phyloP scores from a whole-genome alignment of 1,140 invertebrate genomes.

The Gryon sp. region DNA sequence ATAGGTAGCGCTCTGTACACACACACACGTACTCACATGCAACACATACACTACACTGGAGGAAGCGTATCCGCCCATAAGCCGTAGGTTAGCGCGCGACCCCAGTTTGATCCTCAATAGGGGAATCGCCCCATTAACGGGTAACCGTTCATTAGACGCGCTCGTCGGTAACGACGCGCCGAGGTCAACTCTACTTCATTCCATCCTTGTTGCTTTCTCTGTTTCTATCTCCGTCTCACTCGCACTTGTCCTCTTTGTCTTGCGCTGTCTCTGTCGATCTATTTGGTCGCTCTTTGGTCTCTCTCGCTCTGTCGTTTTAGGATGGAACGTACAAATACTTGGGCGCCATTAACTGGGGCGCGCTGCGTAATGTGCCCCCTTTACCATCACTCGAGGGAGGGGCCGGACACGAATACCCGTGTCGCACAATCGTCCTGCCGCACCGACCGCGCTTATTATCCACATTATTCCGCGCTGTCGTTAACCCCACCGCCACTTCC shows the following conservation, averaged over 20 bases:
- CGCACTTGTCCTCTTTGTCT: too few relatives aligned
- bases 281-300: too few relatives aligned
- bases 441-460: conserved; percentile 61
- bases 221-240: too few relatives aligned
- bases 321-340: conserved; percentile 35
- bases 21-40: too few relatives aligned
- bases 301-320: conserved; percentile 44
- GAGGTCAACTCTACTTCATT: conserved; percentile 49
- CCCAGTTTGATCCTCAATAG: conserved; percentile 51
- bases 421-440: conserved; percentile 61
- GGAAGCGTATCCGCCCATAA: conserved; percentile 57
- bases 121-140: conserved; percentile 67
- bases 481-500: conserved; percentile 50
- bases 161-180: conserved; percentile 59
- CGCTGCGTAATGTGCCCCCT: conserved; percentile 39
- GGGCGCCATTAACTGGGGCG: conserved; percentile 28
- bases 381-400: conserved; percentile 25
- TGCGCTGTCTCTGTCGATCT: too few relatives aligned
- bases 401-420: conserved; percentile 54
- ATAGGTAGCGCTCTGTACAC: conserved; percentile 27
- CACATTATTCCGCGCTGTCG: conserved; percentile 50
- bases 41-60: too few relatives aligned
- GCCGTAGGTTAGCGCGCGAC: conserved; percentile 29
- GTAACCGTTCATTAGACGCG: conserved; percentile 68
- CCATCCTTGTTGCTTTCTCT: conserved; percentile 12